Percentiles rank a stretch among this genome's conserved stretches.
Conservation (phyloP, 1,140 invertebrate species). For the Vanessa atalanta region DNA sequence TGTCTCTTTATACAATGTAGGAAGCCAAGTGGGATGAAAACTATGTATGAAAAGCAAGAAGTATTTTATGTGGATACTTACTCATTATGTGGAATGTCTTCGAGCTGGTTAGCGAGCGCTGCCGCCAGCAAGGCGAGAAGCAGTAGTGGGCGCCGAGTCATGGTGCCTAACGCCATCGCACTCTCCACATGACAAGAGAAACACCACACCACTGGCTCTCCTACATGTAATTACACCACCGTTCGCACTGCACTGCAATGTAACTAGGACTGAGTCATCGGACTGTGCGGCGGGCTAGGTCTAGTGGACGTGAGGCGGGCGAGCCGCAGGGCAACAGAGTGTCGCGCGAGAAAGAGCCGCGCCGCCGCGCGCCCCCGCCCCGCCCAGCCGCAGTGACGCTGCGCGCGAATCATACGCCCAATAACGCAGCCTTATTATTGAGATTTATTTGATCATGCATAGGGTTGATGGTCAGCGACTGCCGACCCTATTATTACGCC, state of each 20-base stretch:
- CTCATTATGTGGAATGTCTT: slow-evolving; percentile 92
- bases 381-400: slow-evolving; percentile 72
- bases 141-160: slow-evolving; percentile 61
- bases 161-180: slow-evolving; percentile 66
- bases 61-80: slow-evolving; percentile 77
- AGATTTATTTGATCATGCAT: slow-evolving; percentile 76
- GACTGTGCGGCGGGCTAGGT: slow-evolving; percentile 38
- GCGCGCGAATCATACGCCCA: slow-evolving; percentile 78
- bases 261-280: slow-evolving; percentile 60
- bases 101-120: slow-evolving; percentile 85
- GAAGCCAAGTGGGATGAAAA: not conserved
- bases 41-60: not conserved
- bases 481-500: slow-evolving; percentile 27
- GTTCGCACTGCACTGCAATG: slow-evolving; percentile 65
- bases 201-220: slow-evolving; percentile 57
- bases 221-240: slow-evolving; percentile 57
- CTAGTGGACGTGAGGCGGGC: slow-evolving; percentile 49
- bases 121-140: slow-evolving; percentile 63
- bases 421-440: slow-evolving; percentile 76
- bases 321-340: slow-evolving; percentile 55
- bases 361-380: slow-evolving; percentile 47
- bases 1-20: not conserved
- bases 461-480: slow-evolving; percentile 54
- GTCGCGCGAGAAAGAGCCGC: slow-evolving; percentile 48
- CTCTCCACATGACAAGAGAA: slow-evolving; percentile 64